phyloP scores from a whole-genome alignment of 2,888 invertebrate species.

The Xylota sylvarum region DNA sequence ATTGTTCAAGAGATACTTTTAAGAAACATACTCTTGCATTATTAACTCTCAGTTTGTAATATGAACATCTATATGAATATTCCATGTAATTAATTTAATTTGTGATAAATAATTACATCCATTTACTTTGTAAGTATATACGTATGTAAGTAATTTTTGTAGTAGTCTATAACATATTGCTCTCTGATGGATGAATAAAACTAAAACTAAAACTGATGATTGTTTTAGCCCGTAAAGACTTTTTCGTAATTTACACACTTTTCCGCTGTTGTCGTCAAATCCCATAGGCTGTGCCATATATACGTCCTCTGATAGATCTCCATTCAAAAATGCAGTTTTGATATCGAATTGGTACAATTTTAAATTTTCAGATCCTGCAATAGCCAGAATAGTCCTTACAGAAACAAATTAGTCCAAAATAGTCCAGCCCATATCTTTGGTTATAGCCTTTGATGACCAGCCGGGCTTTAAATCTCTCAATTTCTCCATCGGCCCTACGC shows the following conservation, averaged over 20 bases:
- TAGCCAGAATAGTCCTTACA: constrained; percentile 31
- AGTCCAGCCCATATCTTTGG: constrained; percentile 31
- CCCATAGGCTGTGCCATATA: constrained; percentile 47
- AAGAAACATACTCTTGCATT: too few species aligned
- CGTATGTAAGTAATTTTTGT: too few species aligned
- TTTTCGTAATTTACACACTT: constrained; percentile 51
- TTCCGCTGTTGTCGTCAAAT: constrained; percentile 38
- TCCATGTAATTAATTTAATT: too few species aligned
- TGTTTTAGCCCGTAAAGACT: constrained; percentile 67
- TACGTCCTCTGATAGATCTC: constrained; percentile 35
- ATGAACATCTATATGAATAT: too few species aligned
- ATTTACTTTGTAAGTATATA: too few species aligned
- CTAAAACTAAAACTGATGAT: too few species aligned
- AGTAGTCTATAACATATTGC: too few species aligned
- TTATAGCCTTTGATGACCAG: constrained; percentile 19
- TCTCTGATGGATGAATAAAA: too few species aligned
- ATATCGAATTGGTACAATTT: constrained; percentile 59
- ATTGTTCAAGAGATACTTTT: too few species aligned
- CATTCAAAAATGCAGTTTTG: constrained; percentile 60
- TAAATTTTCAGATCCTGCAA: constrained; percentile 73
- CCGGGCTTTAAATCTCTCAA: constrained; percentile 9
- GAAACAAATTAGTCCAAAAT: constrained; percentile 32
- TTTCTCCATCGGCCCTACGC: constrained; percentile 5
- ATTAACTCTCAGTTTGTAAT: too few species aligned
- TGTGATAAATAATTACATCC: too few species aligned